Evolutionary conservation across 2,797 vertebrate species (phyloP), one percentile per base, ranked within the genome.

Genomic region (Coendou prehensilis): DNA sequence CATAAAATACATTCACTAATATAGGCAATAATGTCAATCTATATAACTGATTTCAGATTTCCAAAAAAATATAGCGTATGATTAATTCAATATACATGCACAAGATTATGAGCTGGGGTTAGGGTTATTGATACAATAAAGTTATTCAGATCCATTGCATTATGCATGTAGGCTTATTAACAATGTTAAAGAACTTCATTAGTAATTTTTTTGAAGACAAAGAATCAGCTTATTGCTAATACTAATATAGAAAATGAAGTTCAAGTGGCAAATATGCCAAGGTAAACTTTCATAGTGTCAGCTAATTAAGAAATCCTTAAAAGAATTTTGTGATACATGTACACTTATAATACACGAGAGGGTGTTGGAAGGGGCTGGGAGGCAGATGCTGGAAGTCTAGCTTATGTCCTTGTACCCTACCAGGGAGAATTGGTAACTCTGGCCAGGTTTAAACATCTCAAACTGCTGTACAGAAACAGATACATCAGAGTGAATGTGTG

Each of bases 1-100:
- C 67, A 95, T 71, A 84, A 95, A 95, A 83, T 63, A 1, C 0
- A 61, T 92, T 89, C 85, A 87, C 91, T 97, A 96, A 76, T 18
- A 87, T 1, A 91, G 15, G 13, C 57, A 3, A 57, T 92, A 93
- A 88, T 45, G 84, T 18, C 52, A 71, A 41, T 80, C 28, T 91
- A 9, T 87, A 73, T 0, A 91, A 75, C 37, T 20, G 28, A 93
- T 26, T 5, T 90, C 0, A 0, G 67, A n/a, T 80, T 96, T 96
- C 22, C 22, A 75, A 17, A 81, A 37, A 91, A 78, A 47, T 76
- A 47, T 0, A 52, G n/a, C 11, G 54, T 7, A 76, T 69, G 18
- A 86, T 9, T 61, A 84, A 50, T 86, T 45, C 71, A 95, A 79
- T 5, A 50, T 52, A 28, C 54, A 9, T 33, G 6, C 37, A 28